Evolutionary conservation across 2,113 vertebrate genomes (phyloP).

Genomic region (Sphaerodactylus townsendi): DNA sequence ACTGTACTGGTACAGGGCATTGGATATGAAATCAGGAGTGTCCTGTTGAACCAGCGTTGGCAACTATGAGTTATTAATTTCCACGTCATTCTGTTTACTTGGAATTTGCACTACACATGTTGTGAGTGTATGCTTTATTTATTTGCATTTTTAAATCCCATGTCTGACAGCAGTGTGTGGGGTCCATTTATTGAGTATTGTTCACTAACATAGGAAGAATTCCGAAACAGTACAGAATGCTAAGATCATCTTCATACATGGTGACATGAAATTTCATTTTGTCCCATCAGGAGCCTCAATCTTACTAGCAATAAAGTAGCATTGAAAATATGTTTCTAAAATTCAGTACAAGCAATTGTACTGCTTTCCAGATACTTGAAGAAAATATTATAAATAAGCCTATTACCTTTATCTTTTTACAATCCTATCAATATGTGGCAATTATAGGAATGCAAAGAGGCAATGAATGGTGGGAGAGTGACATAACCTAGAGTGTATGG

Average conservation of each 20-base stretch:
- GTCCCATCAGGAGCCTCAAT: slow-evolving; percentile 81
- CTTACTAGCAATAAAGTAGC: slow-evolving; percentile 68
- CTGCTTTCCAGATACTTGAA: slow-evolving; percentile 82
- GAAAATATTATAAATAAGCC: slow-evolving; percentile 68
- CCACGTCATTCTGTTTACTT: slow-evolving; percentile 79
- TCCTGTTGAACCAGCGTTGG: slow-evolving; percentile 44
- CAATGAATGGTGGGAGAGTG: slow-evolving; percentile 79
- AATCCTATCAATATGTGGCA: slow-evolving; percentile 64
- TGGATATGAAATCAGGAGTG: neutral
- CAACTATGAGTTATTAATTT: slow-evolving; percentile 59
- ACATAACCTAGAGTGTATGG: slow-evolving; percentile 75
- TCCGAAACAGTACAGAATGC: slow-evolving; percentile 59
- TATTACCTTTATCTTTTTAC: slow-evolving; percentile 72
- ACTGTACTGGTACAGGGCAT: slow-evolving; percentile 28
- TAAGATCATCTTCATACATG: slow-evolving; percentile 74
- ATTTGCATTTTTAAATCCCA: slow-evolving; percentile 69
- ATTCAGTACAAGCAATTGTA: slow-evolving; percentile 59
- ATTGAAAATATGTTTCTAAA: slow-evolving; percentile 67
- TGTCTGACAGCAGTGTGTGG: slow-evolving; percentile 48
- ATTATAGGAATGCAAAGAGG: slow-evolving; percentile 68
- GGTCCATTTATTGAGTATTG: slow-evolving; percentile 39
- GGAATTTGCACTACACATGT: slow-evolving; percentile 71
- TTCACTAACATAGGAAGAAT: slow-evolving; percentile 68
- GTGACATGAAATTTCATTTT: slow-evolving; percentile 66
- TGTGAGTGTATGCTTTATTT: slow-evolving; percentile 78